Conservation (phyloP, 1,140 invertebrate genomes). For the Pseudomyrmex cubaensis region DNA sequence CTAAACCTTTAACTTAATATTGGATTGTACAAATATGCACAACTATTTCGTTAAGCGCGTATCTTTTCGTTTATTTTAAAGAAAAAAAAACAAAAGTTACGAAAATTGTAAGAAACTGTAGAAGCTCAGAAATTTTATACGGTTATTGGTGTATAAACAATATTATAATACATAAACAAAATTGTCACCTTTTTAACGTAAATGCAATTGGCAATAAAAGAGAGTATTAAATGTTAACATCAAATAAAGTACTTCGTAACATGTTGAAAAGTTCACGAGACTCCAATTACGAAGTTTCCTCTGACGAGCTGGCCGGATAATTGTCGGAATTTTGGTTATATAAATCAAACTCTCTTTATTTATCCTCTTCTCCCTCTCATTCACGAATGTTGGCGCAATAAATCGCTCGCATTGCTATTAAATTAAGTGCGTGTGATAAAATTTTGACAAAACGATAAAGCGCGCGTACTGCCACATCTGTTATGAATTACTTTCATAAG, state of each 20-base stretch:
- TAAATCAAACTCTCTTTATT: neutral
- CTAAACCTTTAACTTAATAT: neutral
- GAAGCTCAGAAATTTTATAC: too few species aligned
- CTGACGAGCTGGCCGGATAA: neutral
- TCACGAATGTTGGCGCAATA: neutral
- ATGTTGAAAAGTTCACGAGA: neutral
- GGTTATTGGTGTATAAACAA: too few species aligned
- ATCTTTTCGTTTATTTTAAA: too few species aligned
- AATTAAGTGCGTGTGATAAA: neutral
- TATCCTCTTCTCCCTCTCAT: neutral
- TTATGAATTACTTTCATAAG: slow-evolving; percentile 3
- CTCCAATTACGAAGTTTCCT: neutral
- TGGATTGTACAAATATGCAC: too few species aligned
- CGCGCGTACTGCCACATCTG: neutral
- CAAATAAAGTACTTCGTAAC: neutral
- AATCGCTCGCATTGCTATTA: slow-evolving; percentile 10
- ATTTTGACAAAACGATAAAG: neutral
- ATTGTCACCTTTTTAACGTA: too few species aligned
- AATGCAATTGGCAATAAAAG: too few species aligned
- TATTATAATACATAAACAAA: too few species aligned
- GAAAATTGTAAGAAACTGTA: too few species aligned
- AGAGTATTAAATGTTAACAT: too few species aligned
- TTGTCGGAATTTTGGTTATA: slow-evolving; percentile 13
- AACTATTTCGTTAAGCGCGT: too few species aligned
- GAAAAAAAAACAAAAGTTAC: too few species aligned